These are phyloP conservation scores for Actinia equina DNA, from an alignment of 64 coral and sea anemone species.

Conservation along the genomic window DNA sequence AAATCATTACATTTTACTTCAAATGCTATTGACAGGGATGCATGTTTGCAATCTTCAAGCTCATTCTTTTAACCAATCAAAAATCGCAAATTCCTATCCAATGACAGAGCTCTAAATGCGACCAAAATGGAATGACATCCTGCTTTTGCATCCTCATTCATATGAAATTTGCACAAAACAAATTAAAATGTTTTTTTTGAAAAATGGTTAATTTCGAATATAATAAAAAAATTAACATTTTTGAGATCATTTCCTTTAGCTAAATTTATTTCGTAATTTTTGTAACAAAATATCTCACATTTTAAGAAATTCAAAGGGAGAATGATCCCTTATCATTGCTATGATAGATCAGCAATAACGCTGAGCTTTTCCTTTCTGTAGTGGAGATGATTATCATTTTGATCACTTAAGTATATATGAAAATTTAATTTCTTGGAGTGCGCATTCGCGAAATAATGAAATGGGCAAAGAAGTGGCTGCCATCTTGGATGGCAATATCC, in stretches of 20 bases:
- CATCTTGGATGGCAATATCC: not conserved
- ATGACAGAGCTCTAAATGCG: not conserved
- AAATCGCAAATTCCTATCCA: not conserved
- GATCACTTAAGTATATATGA: not conserved
- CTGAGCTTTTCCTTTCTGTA: not conserved
- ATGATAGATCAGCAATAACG: not conserved
- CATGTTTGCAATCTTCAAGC: no score
- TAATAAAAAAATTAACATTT: no score
- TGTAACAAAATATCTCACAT: slow-evolving; percentile 6
- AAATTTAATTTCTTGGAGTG: not conserved
- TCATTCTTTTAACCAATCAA: not conserved
- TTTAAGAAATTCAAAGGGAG: not conserved
- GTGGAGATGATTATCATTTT: not conserved
- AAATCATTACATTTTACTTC: not conserved
- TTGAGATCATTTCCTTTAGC: no score
- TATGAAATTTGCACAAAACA: not conserved
- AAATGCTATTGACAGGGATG: not conserved
- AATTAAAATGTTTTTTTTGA: no score
- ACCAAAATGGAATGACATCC: not conserved
- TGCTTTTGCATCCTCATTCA: not conserved
- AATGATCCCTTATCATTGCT: not conserved
- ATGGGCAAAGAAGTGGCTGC: not conserved
- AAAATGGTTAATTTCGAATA: no score
- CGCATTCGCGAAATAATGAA: not conserved
- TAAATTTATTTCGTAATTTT: not conserved